A percentile compares a stretch with the other conserved stretches of the same genome.
Evolutionary conservation across 37 sponge, comb jelly and placozoan genomes (phyloP).

Genomic region (Mnemiopsis leidyi): DNA sequence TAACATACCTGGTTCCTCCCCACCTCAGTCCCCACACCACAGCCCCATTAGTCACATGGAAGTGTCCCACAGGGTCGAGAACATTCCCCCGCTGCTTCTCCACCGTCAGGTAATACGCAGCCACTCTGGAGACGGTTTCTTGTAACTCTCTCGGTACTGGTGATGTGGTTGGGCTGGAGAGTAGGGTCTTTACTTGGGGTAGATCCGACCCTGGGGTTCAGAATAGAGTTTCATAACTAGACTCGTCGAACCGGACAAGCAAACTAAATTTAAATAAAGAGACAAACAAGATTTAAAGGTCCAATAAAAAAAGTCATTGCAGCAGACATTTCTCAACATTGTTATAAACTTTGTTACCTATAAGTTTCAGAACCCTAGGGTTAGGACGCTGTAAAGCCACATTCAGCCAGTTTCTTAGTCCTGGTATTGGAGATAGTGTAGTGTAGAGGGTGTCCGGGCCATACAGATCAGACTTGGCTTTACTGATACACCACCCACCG

Average conservation of each 20-base stretch:
- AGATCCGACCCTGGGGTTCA: too few relatives aligned
- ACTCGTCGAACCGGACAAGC: too few relatives aligned
- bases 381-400: background rate
- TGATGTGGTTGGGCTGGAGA: background rate
- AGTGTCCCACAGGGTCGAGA: constrained; percentile 66
- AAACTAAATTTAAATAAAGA: too few relatives aligned
- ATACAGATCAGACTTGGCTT: constrained; percentile 24
- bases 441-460: constrained; percentile 7
- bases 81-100: constrained; percentile 60
- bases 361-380: background rate
- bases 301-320: too few relatives aligned
- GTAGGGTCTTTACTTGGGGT: background rate
- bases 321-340: too few relatives aligned
- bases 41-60: constrained; percentile 57
- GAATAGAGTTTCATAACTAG: too few relatives aligned
- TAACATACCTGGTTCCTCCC: constrained; percentile 19
- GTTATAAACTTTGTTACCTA: too few relatives aligned
- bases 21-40: constrained; percentile 47
- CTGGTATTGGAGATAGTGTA: constrained; percentile 50
- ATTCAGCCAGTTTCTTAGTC: constrained; percentile 29
- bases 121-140: background rate
- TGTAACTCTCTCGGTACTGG: background rate
- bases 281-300: too few relatives aligned
- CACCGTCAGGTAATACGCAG: constrained; percentile 9
- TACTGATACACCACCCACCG: constrained; percentile 64